These are phyloP conservation scores for Synergus gifuensis DNA, from an alignment of 2,888 invertebrate genomes.

Conservation along the genomic window DNA sequence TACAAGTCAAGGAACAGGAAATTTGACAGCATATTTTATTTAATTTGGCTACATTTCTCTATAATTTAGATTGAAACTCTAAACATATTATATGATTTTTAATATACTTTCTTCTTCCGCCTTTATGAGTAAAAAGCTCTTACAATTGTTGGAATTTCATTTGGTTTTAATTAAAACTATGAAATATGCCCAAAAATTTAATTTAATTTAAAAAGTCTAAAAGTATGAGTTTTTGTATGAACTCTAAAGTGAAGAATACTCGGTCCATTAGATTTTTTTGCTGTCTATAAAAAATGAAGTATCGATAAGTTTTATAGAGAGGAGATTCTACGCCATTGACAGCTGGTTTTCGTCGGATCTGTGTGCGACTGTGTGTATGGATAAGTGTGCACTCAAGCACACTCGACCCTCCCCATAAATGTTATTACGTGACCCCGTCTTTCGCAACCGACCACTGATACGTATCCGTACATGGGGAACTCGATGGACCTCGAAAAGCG, in stretches of 20 bases:
- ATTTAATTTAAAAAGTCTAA: not conserved
- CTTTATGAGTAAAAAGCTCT: not conserved
- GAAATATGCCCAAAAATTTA: not conserved
- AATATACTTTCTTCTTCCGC: no score
- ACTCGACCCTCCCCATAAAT: constrained; percentile 50
- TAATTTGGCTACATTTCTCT: no score
- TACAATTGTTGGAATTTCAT: not conserved
- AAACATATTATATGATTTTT: no score
- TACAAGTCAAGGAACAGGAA: no score
- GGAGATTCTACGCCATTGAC: constrained; percentile 26
- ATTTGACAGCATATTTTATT: no score
- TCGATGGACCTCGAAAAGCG: constrained; percentile 61
- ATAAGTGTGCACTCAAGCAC: constrained; percentile 36
- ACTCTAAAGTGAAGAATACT: not conserved
- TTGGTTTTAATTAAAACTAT: not conserved
- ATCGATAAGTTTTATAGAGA: not conserved
- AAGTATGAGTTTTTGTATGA: not conserved
- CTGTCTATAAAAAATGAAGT: not conserved
- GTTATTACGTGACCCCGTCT: constrained; percentile 52
- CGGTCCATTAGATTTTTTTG: not conserved
- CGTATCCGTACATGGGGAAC: constrained; percentile 43
- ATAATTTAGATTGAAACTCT: no score
- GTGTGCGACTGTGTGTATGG: constrained; percentile 8
- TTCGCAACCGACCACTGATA: constrained; percentile 43
- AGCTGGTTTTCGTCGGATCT: not conserved